phyloP scores from a whole-genome alignment of 2,888 invertebrate genomes.

The Drosophila fungiperda region DNA sequence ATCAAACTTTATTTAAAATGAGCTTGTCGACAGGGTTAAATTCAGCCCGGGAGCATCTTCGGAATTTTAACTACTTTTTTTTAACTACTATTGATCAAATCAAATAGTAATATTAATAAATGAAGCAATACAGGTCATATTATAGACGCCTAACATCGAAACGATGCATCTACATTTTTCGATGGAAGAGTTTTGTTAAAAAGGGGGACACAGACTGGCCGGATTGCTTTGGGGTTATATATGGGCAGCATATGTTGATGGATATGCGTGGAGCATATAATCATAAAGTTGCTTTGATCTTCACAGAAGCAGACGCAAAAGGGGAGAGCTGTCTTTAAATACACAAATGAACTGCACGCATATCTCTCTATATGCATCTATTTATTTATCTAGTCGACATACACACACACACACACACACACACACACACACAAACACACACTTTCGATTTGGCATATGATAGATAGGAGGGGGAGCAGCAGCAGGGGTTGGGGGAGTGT shows the following conservation, averaged over 20 bases:
- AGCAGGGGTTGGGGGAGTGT: neutral
- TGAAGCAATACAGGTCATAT: neutral
- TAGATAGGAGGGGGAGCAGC: neutral
- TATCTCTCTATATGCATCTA: constrained; percentile 26
- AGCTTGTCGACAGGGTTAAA: too few species aligned
- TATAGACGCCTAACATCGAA: neutral
- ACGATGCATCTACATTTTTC: neutral
- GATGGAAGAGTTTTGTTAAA: neutral
- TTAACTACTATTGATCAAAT: too few species aligned
- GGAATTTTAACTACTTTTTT: too few species aligned
- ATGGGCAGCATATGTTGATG: constrained; percentile 66
- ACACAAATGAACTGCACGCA: constrained; percentile 47
- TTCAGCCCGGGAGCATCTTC: too few species aligned
- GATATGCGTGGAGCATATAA: constrained; percentile 72
- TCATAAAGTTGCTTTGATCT: constrained; percentile 72
- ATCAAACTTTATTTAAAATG: too few species aligned
- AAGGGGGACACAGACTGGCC: constrained; percentile 3
- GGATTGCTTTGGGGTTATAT: constrained; percentile 20
- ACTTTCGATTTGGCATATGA: constrained; percentile 54
- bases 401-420: constrained; percentile 8
- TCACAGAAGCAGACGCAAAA: constrained; percentile 22
- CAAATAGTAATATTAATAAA: too few species aligned
- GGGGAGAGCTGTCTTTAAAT: constrained; percentile 64
- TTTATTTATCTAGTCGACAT: constrained; percentile 49
- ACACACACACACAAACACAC: constrained; percentile 11